Percentiles rank a stretch among this genome's conserved stretches.
Evolutionary conservation across 2,113 vertebrate genomes (phyloP).

Genomic region (Peromyscus leucopus): DNA sequence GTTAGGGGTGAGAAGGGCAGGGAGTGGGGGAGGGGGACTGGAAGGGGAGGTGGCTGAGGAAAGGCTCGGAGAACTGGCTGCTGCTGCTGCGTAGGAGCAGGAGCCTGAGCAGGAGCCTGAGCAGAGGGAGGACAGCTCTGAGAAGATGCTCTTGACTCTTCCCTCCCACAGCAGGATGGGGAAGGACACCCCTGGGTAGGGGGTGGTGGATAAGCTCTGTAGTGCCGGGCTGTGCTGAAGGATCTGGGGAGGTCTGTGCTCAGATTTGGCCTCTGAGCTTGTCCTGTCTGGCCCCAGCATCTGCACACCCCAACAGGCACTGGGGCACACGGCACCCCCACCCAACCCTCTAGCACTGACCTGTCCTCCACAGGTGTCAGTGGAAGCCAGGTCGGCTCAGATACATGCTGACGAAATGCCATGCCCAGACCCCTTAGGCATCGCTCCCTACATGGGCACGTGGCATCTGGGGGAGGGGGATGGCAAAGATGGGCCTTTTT

Average conservation of each 20-base stretch:
- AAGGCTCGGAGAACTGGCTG: conserved; percentile 42
- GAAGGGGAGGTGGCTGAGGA: background rate
- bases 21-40: background rate
- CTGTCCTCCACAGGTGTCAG: conserved; percentile 52
- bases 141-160: conserved; percentile 60
- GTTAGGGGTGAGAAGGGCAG: background rate
- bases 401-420: background rate
- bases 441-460: background rate
- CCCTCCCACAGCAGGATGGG: conserved; percentile 4
- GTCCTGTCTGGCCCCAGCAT: background rate
- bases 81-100: conserved; percentile 41
- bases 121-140: conserved; percentile 60
- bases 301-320: background rate
- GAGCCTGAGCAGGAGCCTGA: background rate
- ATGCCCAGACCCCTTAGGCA: background rate
- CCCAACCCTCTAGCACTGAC: background rate
- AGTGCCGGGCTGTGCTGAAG: background rate
- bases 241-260: background rate
- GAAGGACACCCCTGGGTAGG: conserved; percentile 26
- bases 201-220: background rate
- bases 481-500: background rate
- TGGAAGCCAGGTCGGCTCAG: background rate
- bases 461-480: background rate
- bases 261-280: background rate
- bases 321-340: background rate